A percentile compares a stretch with the other conserved stretches of the same genome.
phyloP scores from a whole-genome alignment of 1,140 invertebrate genomes.

The Varroa destructor region DNA sequence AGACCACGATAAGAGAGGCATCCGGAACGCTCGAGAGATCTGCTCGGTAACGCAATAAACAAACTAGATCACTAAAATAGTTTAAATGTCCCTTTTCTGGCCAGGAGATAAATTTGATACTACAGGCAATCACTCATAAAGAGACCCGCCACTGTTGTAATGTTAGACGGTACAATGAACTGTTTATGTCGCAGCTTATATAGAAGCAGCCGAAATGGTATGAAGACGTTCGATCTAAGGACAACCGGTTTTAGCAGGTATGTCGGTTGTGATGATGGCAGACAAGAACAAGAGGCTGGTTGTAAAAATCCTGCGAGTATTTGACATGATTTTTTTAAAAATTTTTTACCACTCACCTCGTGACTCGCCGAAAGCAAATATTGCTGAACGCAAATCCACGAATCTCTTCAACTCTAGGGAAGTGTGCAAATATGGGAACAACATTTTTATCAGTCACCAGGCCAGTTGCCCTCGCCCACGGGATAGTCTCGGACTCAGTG shows the following conservation, averaged over 20 bases:
- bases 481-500: not conserved
- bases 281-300: too few relatives aligned
- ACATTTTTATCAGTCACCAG: slow-evolving; percentile 9
- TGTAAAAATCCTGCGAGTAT: too few relatives aligned
- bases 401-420: slow-evolving; percentile 18
- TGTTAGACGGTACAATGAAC: too few relatives aligned
- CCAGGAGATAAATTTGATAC: too few relatives aligned
- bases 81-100: too few relatives aligned
- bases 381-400: slow-evolving; percentile 4
- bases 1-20: slow-evolving; percentile 19
- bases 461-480: slow-evolving; percentile 1
- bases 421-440: not conserved
- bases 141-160: too few relatives aligned
- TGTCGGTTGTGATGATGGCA: too few relatives aligned
- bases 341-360: not conserved
- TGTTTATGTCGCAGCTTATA: not conserved
- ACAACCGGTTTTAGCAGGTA: too few relatives aligned
- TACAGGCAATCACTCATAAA: too few relatives aligned
- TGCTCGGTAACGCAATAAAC: not conserved
- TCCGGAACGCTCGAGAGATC: not conserved
- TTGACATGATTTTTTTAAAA: too few relatives aligned
- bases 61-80: too few relatives aligned
- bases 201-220: not conserved
- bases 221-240: too few relatives aligned
- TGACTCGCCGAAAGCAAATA: slow-evolving; percentile 8